Conservation (phyloP, 1,140 invertebrate genomes). For the Thaumetopoea pityocampa region DNA sequence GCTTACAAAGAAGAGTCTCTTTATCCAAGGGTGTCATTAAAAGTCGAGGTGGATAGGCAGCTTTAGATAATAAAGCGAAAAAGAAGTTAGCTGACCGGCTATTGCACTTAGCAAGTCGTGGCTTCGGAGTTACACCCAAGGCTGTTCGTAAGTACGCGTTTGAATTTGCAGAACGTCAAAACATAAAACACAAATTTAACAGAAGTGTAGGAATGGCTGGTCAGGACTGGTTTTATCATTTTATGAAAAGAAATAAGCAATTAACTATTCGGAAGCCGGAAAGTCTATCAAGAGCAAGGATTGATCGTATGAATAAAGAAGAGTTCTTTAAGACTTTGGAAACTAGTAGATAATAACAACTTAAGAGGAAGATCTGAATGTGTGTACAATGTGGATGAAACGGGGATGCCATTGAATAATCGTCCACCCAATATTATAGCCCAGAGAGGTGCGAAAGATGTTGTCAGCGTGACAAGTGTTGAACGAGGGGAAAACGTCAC, state of each 20-base stretch:
- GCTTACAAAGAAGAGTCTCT: too few species aligned
- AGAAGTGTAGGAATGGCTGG: not conserved
- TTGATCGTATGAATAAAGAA: conserved; percentile 12
- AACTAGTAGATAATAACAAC: not conserved
- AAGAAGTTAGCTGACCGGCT: not conserved
- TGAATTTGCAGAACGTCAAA: not conserved
- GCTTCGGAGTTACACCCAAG: not conserved
- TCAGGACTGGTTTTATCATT: not conserved
- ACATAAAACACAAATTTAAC: not conserved
- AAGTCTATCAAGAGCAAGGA: conserved; percentile 16
- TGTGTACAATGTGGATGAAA: conserved; percentile 7
- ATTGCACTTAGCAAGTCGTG: not conserved
- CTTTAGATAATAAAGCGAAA: not conserved
- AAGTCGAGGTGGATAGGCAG: too few species aligned
- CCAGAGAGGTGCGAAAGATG: conserved; percentile 6
- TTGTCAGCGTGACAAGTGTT: conserved; percentile 9
- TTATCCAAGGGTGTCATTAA: too few species aligned
- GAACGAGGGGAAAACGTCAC: conserved; percentile 13
- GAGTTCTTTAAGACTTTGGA: conserved; percentile 8
- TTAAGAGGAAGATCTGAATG: not conserved
- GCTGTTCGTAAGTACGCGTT: not conserved
- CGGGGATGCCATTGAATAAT: conserved; percentile 13
- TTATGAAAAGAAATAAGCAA: not conserved
- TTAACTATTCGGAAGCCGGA: conserved; percentile 1
- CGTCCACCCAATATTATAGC: conserved; percentile 10